These are phyloP conservation scores for Lucinisca nassula DNA, from an alignment of 2,888 invertebrate species.

Conservation along the genomic window DNA sequence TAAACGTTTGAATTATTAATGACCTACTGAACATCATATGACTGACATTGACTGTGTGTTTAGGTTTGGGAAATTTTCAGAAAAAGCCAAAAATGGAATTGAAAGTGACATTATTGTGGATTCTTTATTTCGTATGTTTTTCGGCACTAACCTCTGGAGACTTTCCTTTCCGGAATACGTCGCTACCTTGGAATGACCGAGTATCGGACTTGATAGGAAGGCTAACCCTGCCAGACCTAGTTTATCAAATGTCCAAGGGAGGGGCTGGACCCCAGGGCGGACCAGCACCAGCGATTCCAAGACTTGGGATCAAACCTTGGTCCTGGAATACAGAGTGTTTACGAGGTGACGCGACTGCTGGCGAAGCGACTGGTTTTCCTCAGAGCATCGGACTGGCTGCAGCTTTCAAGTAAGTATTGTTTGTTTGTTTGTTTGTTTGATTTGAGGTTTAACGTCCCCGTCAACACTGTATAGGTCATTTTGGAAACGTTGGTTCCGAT, in stretches of 20 bases:
- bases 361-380: constrained; percentile 85
- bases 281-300: constrained; percentile 81
- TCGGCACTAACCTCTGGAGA: constrained; percentile 15
- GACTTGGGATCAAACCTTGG: constrained; percentile 84
- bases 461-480: no score
- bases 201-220: constrained; percentile 84
- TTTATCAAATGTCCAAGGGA: constrained; percentile 78
- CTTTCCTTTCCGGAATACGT: constrained; percentile 83
- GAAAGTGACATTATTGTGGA: not conserved
- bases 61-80: no score
- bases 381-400: constrained; percentile 86
- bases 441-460: no score
- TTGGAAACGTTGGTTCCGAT: no score
- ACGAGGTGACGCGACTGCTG: constrained; percentile 83
- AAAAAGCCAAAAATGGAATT: not conserved
- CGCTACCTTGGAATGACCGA: constrained; percentile 82
- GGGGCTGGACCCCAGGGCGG: constrained; percentile 77
- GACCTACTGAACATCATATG: no score
- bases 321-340: constrained; percentile 86
- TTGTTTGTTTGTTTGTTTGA: not conserved
- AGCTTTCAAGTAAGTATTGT: constrained; percentile 84
- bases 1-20: no score
- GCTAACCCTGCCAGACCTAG: constrained; percentile 82
- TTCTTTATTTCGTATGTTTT: not conserved
- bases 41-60: no score